Base-by-base conservation (phyloP, 2,797 vertebrate species). In the Eospalax fontanierii region DNA sequence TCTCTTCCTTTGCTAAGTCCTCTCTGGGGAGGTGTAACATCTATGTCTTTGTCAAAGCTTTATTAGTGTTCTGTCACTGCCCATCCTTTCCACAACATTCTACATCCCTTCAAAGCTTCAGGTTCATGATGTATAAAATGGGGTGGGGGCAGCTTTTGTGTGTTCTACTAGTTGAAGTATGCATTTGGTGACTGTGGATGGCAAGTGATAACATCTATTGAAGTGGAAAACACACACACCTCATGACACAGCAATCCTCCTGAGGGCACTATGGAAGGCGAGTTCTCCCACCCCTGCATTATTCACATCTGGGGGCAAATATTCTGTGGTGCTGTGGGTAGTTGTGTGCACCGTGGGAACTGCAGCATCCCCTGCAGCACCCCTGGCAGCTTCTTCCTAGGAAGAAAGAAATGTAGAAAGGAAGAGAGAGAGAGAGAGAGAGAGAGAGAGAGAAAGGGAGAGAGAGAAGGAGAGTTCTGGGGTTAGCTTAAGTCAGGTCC, bases 31-130 rank as follows among this genome's bases (percentile, higher is more conserved):
- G 50, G 70, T n/a, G 63, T 3, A 80, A 14, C 63, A 74, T 43
- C 66, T 35, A 11, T 84, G 66, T 84, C 70, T 87, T 76, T 83
- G 63, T 91, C 88, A 88, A 74, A n/a, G 40, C 28, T 28, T 87
- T 85, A 40, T 81, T 43, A 38, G 66, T n/a, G 40, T 18, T 43
- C 30, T 70, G 5, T 81, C 84, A 80, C 54, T 40, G 71, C 21
- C 59, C 30, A n/a, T 54, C 19, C 11, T 88, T 46, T 87, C n/a
- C 50, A n/a, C 54, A 57, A 33, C 81, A 76, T 19, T 84, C 66
- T 14, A 28, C 1, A 35, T 0, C 14, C 16, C 50, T 79, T 54
- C 40, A 35, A 80, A 80, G 35, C 75, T 68, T 84, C 21, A 6
- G 61, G 6, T 57, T 85, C 81, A 54, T 54, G 35, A 79, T 16